Evolutionary conservation across 1,140 invertebrate species (phyloP).

Genomic region (Drosophila rhopaloa): DNA sequence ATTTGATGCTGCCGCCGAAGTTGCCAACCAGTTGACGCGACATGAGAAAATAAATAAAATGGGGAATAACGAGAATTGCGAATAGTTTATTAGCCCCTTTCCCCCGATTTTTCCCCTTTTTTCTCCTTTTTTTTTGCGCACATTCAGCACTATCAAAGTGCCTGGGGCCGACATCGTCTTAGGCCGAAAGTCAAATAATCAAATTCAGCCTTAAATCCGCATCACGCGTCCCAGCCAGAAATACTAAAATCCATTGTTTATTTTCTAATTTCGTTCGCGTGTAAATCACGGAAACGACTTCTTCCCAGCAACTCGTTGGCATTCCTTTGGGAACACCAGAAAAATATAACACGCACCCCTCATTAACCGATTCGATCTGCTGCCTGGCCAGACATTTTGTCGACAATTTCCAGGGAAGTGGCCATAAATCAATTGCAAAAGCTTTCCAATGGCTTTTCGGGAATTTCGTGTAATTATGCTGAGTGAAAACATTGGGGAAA

Average conservation of each 20-base stretch:
- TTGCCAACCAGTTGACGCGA: slow-evolving; percentile 73
- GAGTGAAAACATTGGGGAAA: slow-evolving; percentile 36
- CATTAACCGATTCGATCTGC: slow-evolving; percentile 25
- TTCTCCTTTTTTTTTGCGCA: slow-evolving; percentile 34
- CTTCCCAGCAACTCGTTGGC: slow-evolving; percentile 60
- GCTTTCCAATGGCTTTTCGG: slow-evolving; percentile 63
- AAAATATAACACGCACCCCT: slow-evolving; percentile 15
- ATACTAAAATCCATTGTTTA: slow-evolving; percentile 77
- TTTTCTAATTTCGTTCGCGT: slow-evolving; percentile 75
- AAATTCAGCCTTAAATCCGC: slow-evolving; percentile 40
- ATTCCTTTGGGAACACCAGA: slow-evolving; percentile 19
- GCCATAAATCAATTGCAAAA: slow-evolving; percentile 76
- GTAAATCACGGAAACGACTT: slow-evolving; percentile 79
- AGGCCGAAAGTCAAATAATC: slow-evolving; percentile 68
- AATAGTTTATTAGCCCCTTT: slow-evolving; percentile 33
- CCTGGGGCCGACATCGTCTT: slow-evolving; percentile 59
- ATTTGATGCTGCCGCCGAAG: slow-evolving; percentile 77
- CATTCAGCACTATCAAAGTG: slow-evolving; percentile 80
- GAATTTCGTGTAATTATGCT: slow-evolving; percentile 64
- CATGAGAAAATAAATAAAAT: slow-evolving; percentile 77
- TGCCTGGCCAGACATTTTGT: slow-evolving; percentile 78
- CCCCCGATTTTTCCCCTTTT: not conserved
- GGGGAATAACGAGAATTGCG: slow-evolving; percentile 32
- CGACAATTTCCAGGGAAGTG: slow-evolving; percentile 82
- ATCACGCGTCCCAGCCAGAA: slow-evolving; percentile 53